Percentiles rank a stretch among this genome's conserved stretches.
These are phyloP conservation scores for Lacerta bilineata DNA, from an alignment of 2,797 vertebrate species.

Conservation along the genomic window DNA sequence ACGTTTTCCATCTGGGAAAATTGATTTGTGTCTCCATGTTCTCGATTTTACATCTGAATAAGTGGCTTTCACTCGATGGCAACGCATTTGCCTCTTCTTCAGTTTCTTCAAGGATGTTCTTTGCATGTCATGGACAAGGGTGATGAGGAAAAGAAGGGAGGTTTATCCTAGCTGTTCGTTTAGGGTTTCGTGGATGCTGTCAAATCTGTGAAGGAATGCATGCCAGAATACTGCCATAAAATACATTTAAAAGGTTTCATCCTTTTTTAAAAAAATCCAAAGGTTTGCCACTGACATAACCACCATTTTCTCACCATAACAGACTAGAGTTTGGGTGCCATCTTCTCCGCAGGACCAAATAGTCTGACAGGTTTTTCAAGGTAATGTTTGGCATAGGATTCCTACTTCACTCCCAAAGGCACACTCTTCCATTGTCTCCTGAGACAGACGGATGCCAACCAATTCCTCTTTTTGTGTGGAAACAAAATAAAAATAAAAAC, in stretches of 20 bases:
- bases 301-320: background rate
- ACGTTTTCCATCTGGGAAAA: slow-evolving; percentile 15
- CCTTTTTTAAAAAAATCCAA: too few relatives aligned
- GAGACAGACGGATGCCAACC: too few relatives aligned
- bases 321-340: too few relatives aligned
- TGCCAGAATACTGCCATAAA: background rate
- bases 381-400: too few relatives aligned
- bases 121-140: background rate
- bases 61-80: background rate
- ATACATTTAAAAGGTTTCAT: background rate
- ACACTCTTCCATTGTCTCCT: too few relatives aligned
- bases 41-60: background rate
- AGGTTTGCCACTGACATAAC: background rate
- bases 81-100: background rate
- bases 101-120: background rate
- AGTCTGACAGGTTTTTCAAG: too few relatives aligned
- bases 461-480: too few relatives aligned
- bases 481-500: too few relatives aligned
- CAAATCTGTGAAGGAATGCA: background rate
- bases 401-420: too few relatives aligned
- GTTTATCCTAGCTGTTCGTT: background rate
- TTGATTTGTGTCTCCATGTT: background rate
- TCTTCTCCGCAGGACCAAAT: too few relatives aligned
- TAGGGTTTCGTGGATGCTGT: background rate
- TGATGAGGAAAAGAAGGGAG: background rate